A percentile compares a stretch with the other conserved stretches of the same genome.
Evolutionary conservation across 2,888 invertebrate species (phyloP).

Genomic region (Leptinotarsa rubiginosa): DNA sequence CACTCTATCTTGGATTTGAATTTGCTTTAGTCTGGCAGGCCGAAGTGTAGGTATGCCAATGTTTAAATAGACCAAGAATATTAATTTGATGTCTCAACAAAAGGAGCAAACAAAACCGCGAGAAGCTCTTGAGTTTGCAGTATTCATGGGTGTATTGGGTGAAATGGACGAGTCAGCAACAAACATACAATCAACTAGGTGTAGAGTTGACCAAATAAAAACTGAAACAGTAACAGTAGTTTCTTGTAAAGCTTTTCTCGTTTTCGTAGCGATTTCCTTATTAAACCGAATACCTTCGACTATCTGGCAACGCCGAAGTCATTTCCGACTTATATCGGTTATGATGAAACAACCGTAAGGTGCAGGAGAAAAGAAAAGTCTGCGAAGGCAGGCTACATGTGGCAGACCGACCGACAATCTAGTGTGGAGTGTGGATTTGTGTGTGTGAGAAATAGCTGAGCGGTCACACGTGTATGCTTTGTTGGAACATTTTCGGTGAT

Average conservation of each 20-base stretch:
- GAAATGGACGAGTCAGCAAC: too few relatives aligned
- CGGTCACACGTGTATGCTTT: slow-evolving; percentile 26
- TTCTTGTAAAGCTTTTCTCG: not conserved
- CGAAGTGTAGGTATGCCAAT: too few relatives aligned
- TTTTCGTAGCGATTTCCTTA: not conserved
- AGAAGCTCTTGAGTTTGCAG: too few relatives aligned
- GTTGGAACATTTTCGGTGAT: not conserved
- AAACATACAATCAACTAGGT: too few relatives aligned
- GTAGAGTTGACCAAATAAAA: too few relatives aligned
- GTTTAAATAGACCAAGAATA: too few relatives aligned
- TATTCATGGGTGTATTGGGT: too few relatives aligned
- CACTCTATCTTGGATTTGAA: too few relatives aligned
- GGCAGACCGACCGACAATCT: not conserved
- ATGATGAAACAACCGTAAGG: not conserved
- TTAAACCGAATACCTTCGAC: not conserved
- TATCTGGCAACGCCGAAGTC: slow-evolving; percentile 1
- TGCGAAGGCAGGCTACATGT: slow-evolving; percentile 4
- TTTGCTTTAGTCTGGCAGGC: too few relatives aligned
- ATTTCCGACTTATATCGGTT: not conserved
- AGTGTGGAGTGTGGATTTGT: not conserved
- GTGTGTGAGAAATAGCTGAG: not conserved
- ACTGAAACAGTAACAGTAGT: too few relatives aligned
- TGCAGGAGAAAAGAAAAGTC: slow-evolving; percentile 11
- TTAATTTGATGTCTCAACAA: too few relatives aligned
- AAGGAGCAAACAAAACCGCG: too few relatives aligned